Base-by-base conservation (phyloP, 2,113 vertebrate genomes). In the Sclerurus mexicanus region DNA sequence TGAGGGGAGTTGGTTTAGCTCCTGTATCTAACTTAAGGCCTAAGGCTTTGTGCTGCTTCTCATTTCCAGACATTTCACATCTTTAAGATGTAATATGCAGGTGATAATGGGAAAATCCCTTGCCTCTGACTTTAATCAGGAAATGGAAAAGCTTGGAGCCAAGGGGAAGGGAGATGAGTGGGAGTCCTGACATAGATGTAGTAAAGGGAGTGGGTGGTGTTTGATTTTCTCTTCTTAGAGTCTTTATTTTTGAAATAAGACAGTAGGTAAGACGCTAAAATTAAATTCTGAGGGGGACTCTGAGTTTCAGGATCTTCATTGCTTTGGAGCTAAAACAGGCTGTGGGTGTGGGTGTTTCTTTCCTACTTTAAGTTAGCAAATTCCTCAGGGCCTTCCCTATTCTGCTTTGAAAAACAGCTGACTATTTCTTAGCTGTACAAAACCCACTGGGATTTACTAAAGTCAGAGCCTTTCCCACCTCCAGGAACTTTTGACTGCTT, bases 101-200 rank as follows among this genome's bases (percentile, higher is more conserved):
- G 71, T 73, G 81, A 59, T 79, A 94, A 89, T 50, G 78, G 95
- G 89, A 96, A 96, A 96, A 96, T 83, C 93, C 96, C 89, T 95
- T 0, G 1, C 67, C 23, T 85, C 59, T 83, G 62, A 68, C 25
- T 88, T 42, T 62, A 62, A 50, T 79, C 46, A 80, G 46, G 31
- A 94, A 79, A 73, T 53, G 69, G 85, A 82, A 95, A 89, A 76
- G 5, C 74, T 66, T 93, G 53, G 28, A 96, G 68, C 42, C 39
- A 55, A 90, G 14, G 35, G 20, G 14, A 91, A 96, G 37, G 40
- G 58, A 95, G 84, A 60, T 78, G 60, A 76, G 95, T 94, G 91
- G 93, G 87, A 89, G 74, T 82, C 85, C 46, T 97, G 88, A 90
- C 90, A 88, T 71, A 86, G 69, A 94, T 77, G 75, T 95, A 96